Conservation (phyloP, 2,888 invertebrate genomes). For the Cepaea hortensis region DNA sequence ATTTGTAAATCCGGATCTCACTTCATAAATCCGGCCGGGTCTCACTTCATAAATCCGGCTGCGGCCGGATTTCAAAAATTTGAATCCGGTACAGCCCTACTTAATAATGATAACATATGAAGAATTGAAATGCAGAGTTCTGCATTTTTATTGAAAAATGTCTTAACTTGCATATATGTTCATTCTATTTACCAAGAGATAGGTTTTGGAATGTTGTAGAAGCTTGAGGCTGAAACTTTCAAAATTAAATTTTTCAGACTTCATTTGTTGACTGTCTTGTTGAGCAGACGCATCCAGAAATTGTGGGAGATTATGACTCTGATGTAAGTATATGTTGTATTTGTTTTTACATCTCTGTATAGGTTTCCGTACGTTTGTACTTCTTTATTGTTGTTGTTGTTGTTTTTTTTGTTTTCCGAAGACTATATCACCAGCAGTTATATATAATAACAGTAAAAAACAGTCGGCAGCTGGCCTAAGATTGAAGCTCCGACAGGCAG, state of each 20-base stretch:
- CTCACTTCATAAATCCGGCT: too few relatives aligned
- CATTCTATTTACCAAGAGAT: background rate
- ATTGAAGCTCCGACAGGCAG: too few relatives aligned
- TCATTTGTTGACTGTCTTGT: conserved; percentile 97
- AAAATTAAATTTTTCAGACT: conserved; percentile 78
- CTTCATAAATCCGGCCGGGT: too few relatives aligned
- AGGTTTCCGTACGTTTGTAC: background rate
- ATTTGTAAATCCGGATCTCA: too few relatives aligned
- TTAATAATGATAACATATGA: too few relatives aligned
- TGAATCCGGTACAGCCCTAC: too few relatives aligned
- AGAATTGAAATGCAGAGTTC: too few relatives aligned
- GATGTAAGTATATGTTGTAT: conserved; percentile 71
- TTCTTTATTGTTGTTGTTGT: background rate
- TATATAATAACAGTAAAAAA: too few relatives aligned
- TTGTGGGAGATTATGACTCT: conserved; percentile 79
- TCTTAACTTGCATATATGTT: background rate
- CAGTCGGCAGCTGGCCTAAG: too few relatives aligned
- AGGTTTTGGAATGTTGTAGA: background rate
- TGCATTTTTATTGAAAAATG: background rate
- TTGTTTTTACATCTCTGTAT: background rate
- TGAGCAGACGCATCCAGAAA: conserved; percentile 96
- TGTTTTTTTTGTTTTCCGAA: too few relatives aligned
- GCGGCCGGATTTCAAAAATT: too few relatives aligned
- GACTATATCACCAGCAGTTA: too few relatives aligned
- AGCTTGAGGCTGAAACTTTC: background rate